Evolutionary conservation across 1,140 invertebrate genomes (phyloP).

Genomic region (Drosophila ficusphila): DNA sequence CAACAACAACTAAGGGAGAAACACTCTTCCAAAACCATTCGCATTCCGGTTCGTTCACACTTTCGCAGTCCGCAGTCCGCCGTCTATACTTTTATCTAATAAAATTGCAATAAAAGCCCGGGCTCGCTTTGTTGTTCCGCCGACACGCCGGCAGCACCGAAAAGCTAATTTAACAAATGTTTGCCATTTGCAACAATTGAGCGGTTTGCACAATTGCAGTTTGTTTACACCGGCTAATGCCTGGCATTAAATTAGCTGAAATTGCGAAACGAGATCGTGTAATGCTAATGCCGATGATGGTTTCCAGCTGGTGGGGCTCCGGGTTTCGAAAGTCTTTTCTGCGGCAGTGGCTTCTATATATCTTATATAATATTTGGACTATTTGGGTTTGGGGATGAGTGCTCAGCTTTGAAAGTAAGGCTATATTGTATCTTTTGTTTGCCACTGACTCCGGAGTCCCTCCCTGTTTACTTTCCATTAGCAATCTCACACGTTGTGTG

Average conservation of each 20-base stretch:
- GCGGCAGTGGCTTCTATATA: no score
- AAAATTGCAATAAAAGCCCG: constrained; percentile 61
- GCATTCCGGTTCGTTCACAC: constrained; percentile 13
- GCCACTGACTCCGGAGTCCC: neutral
- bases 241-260: constrained; percentile 32
- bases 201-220: constrained; percentile 15
- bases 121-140: constrained; percentile 55
- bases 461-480: constrained; percentile 37
- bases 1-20: neutral
- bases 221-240: constrained; percentile 27
- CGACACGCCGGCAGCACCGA: constrained; percentile 24
- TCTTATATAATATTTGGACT: no score
- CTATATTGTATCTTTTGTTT: neutral
- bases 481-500: constrained; percentile 7
- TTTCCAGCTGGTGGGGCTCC: no score
- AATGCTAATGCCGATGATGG: constrained; percentile 20
- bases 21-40: constrained; percentile 17
- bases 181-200: constrained; percentile 35
- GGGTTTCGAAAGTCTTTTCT: no score
- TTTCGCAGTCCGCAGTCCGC: constrained; percentile 8
- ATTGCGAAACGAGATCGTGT: constrained; percentile 31
- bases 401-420: no score
- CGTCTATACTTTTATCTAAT: constrained; percentile 66
- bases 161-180: constrained; percentile 39
- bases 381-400: no score